Conservation (phyloP, 2,113 vertebrate species). For the Polypterus senegalus region DNA sequence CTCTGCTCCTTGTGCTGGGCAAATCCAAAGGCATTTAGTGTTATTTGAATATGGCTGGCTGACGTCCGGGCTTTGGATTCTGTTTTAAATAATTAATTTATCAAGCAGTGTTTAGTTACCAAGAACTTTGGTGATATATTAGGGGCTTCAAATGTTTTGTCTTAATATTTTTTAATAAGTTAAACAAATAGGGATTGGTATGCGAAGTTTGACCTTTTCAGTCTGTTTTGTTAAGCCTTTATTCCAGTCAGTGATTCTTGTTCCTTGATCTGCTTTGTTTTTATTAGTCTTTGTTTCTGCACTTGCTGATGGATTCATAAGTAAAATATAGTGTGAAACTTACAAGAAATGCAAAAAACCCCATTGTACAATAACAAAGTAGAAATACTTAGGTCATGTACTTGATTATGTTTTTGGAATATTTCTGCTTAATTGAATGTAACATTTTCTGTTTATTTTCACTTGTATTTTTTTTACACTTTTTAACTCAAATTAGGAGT, state of each 20-base stretch:
- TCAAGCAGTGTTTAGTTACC: too few species aligned
- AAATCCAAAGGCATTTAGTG: background rate
- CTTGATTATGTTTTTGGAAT: background rate
- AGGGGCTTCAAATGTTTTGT: too few species aligned
- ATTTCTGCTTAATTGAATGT: background rate
- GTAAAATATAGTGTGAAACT: background rate
- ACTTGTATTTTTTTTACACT: background rate
- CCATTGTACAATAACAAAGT: background rate
- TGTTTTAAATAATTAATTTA: background rate
- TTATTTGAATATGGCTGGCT: background rate
- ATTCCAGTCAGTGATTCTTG: too few species aligned
- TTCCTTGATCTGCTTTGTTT: too few species aligned
- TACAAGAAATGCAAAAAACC: background rate
- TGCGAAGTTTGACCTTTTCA: too few species aligned
- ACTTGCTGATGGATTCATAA: too few species aligned
- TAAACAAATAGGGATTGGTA: too few species aligned
- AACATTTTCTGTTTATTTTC: background rate
- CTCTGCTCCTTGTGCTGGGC: background rate
- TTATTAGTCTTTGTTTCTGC: too few species aligned
- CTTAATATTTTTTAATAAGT: too few species aligned
- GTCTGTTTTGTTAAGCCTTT: too few species aligned
- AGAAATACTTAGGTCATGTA: background rate
- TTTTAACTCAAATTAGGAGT: too few species aligned
- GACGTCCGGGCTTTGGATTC: background rate
- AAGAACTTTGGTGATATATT: too few species aligned